Percentiles rank a stretch among this genome's conserved stretches.
These are phyloP conservation scores for Barnardius zonarius DNA, from an alignment of 2,113 vertebrate species.

Conservation along the genomic window DNA sequence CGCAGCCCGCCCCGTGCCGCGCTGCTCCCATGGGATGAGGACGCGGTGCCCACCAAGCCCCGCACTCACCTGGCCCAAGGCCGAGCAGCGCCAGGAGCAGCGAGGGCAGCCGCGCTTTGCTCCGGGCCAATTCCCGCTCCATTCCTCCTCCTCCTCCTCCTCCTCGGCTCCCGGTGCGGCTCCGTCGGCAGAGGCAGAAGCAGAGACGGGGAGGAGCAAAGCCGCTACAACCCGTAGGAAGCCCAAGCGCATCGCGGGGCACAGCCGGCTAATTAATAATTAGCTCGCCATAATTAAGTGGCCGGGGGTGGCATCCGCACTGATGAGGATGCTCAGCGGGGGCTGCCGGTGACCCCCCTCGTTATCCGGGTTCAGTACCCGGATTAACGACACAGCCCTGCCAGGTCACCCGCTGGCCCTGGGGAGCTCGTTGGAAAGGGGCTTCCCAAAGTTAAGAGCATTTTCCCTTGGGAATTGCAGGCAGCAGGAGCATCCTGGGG, in stretches of 20 bases:
- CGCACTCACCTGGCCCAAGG: constrained; percentile 1
- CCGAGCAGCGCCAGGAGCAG: background rate
- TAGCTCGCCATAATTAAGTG: background rate
- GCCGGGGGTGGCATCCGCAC: too few species aligned
- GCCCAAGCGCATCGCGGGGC: background rate
- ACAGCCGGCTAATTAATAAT: background rate
- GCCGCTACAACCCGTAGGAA: background rate
- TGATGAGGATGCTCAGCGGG: background rate
- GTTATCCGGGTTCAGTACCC: background rate
- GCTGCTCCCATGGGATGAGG: background rate
- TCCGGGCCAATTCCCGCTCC: background rate
- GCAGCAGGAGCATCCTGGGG: background rate
- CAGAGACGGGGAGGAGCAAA: constrained; percentile 4
- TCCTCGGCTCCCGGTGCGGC: background rate
- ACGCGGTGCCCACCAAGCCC: background rate
- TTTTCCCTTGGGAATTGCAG: background rate
- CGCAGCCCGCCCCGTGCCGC: background rate
- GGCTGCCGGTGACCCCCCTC: background rate
- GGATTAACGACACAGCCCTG: background rate
- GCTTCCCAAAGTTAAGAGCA: background rate
- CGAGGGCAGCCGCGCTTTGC: background rate
- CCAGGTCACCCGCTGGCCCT: background rate
- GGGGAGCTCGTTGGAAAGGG: accelerated
- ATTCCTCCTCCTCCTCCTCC: background rate
- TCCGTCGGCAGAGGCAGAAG: background rate